Conservation (phyloP, 1,140 invertebrate species). For the Chelonus insularis region DNA sequence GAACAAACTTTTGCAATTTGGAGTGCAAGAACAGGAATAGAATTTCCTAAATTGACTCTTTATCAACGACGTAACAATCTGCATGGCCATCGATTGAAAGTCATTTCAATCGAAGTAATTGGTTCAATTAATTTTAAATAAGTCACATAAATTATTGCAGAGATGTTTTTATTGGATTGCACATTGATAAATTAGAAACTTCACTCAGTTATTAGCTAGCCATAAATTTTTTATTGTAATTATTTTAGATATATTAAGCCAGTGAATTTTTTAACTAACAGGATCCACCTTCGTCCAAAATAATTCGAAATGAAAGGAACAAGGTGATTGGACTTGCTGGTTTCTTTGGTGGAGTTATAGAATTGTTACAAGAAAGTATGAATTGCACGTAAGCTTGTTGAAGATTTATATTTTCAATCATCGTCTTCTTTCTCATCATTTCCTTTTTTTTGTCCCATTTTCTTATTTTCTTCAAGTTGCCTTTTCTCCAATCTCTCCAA, state of each 20-base stretch:
- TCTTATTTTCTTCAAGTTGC: slow-evolving; percentile 6
- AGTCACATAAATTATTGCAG: too few relatives aligned
- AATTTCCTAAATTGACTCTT: slow-evolving; percentile 35
- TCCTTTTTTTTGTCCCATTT: slow-evolving; percentile 20
- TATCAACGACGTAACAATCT: slow-evolving; percentile 51
- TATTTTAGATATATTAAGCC: too few relatives aligned
- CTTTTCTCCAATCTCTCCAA: slow-evolving; percentile 13
- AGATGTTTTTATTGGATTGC: too few relatives aligned
- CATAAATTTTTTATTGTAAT: too few relatives aligned
- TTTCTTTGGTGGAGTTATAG: slow-evolving; percentile 52
- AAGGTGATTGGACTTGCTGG: slow-evolving; percentile 44
- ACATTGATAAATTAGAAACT: too few relatives aligned
- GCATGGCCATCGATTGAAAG: slow-evolving; percentile 45
- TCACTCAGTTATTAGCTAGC: too few relatives aligned
- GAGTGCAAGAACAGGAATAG: slow-evolving; percentile 35
- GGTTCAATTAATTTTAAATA: too few relatives aligned
- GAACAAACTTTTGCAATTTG: slow-evolving; percentile 41
- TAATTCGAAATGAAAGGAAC: slow-evolving; percentile 36
- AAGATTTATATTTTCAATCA: background rate
- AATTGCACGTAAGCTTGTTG: slow-evolving; percentile 53
- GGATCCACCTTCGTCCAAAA: slow-evolving; percentile 52
- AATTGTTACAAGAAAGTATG: slow-evolving; percentile 48
- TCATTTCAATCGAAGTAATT: slow-evolving; percentile 46
- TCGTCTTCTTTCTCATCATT: slow-evolving; percentile 20
- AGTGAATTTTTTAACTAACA: too few relatives aligned